phyloP scores from a whole-genome alignment of 2,113 vertebrate species.

The Hemibagrus wyckioides region DNA sequence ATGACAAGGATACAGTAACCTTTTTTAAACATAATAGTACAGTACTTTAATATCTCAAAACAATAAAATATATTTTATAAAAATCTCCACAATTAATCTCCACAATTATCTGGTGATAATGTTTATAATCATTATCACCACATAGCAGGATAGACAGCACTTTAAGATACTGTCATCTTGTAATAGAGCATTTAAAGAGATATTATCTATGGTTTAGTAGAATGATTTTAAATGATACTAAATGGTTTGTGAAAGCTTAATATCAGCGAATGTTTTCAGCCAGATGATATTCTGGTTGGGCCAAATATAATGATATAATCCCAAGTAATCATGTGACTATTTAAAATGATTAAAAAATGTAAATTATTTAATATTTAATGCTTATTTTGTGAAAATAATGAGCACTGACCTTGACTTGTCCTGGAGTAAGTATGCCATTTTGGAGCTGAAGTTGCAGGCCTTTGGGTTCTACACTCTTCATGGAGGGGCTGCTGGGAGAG shows the following conservation, averaged over 20 bases:
- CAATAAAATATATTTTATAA: too few relatives aligned
- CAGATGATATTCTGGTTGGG: background rate
- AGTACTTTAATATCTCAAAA: background rate
- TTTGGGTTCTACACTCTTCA: background rate
- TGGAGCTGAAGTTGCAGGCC: conserved; percentile 32
- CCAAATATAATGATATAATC: background rate
- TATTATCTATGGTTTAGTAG: background rate
- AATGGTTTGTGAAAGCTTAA: background rate
- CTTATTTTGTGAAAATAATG: background rate
- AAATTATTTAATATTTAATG: too few relatives aligned
- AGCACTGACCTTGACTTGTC: conserved; percentile 65
- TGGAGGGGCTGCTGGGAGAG: background rate
- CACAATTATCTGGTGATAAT: background rate
- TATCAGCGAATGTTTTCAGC: background rate
- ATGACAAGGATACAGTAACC: background rate
- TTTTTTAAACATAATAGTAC: too few relatives aligned
- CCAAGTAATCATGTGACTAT: background rate
- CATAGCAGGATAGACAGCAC: background rate
- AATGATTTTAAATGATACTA: background rate
- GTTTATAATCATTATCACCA: background rate
- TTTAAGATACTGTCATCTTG: background rate
- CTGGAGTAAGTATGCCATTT: conserved; percentile 51
- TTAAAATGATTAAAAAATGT: too few relatives aligned
- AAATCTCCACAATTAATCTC: too few relatives aligned
- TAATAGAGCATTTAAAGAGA: background rate